Evolutionary conservation across 2,888 invertebrate genomes (phyloP), one percentile per base, ranked within the genome.

Genomic region (Agrenia bidenticulata): DNA sequence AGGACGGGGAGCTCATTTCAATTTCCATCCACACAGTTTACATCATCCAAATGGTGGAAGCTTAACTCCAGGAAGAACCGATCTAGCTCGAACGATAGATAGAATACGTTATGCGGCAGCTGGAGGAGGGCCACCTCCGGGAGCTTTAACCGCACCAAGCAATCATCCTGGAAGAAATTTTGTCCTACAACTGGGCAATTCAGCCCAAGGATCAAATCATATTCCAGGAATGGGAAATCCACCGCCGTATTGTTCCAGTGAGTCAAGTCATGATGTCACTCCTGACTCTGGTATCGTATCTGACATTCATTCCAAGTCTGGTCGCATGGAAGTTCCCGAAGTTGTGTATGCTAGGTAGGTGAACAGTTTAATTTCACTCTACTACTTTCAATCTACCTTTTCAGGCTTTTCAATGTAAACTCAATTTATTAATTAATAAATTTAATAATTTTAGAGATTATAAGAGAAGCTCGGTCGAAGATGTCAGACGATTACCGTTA

Each of bases 201-300:
- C 45, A 7, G 66, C 69, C 59, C 69, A 63, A 41, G 69, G 69
- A 56, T 60, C 70, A 66, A 71, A 65, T 65, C 74, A 73, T 69
- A 64, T 74, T 62, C 71, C 74, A 62, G 75, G 74, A 61, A 71
- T 74, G 60, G 74, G 72, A 50, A 75, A 75, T 53, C 75, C 75
- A 45, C 76, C 76, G 50, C 76, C 75, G 15, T 75, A 75, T 57
- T 76, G 75, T 67, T 75, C 75, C 65, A 76, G 76, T 67, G 75
- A 75, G 65, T 75, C 75, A 27, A 75, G 75, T 70, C 76, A 76
- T 64, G 76, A 76, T 66, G 76, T 76, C 41, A 76, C 76, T 51
- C 76, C 76, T 45, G 73, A 74, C 58, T 76, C 74, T 32, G 76
- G 74, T 39, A 76, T 74, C 51, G 76, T 76, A n/a, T 74, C 75